These are phyloP conservation scores for Trichogramma pretiosum DNA, from an alignment of 1,140 invertebrate genomes.

Conservation along the genomic window DNA sequence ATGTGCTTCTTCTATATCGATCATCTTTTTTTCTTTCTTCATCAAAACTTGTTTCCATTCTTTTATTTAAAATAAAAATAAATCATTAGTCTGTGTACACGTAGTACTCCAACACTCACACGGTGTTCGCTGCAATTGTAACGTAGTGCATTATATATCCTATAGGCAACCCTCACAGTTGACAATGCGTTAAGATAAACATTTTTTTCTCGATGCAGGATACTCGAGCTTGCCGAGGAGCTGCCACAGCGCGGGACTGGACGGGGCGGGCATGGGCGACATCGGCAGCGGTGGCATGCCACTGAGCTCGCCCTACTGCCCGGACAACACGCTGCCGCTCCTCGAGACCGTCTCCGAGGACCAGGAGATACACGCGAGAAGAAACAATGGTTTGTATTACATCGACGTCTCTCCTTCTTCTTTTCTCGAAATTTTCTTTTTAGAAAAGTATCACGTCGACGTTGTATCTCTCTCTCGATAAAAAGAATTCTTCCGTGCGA, in stretches of 20 bases:
- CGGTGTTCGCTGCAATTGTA: background rate
- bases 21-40: too few relatives aligned
- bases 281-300: slow-evolving; percentile 35
- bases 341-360: slow-evolving; percentile 58
- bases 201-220: slow-evolving; percentile 47
- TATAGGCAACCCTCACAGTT: too few relatives aligned
- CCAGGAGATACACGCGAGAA: slow-evolving; percentile 44
- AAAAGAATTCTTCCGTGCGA: too few relatives aligned
- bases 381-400: slow-evolving; percentile 42
- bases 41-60: too few relatives aligned
- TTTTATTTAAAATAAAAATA: background rate
- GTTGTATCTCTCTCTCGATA: too few relatives aligned
- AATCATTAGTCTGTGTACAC: background rate
- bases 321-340: slow-evolving; percentile 47
- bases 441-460: too few relatives aligned
- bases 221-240: slow-evolving; percentile 75
- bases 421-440: background rate
- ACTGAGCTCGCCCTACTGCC: slow-evolving; percentile 44
- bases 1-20: background rate
- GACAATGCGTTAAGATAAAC: too few relatives aligned
- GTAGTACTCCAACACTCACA: too few relatives aligned
- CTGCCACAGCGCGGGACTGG: slow-evolving; percentile 52
- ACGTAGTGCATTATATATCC: background rate
- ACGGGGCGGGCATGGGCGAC: slow-evolving; percentile 50
- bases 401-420: background rate